Percentiles rank a stretch among this genome's conserved stretches.
These are phyloP conservation scores for Lithophane socia DNA, from an alignment of 2,888 invertebrate species.

Conservation along the genomic window DNA sequence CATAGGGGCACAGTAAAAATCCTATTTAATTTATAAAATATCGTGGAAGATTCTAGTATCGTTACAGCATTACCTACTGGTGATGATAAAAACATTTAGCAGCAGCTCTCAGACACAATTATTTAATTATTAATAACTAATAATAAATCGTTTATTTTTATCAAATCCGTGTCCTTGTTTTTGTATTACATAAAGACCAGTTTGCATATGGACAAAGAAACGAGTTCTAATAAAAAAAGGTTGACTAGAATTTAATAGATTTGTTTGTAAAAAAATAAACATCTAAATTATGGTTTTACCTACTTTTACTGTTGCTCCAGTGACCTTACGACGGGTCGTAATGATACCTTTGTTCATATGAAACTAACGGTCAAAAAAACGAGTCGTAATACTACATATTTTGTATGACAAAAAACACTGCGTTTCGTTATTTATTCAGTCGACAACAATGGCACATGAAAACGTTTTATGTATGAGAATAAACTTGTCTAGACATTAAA, in stretches of 20 bases:
- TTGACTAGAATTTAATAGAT: not conserved
- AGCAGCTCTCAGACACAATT: not conserved
- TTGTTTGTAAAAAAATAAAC: conserved; percentile 32
- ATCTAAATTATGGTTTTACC: conserved; percentile 51
- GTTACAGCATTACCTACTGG: too few relatives aligned
- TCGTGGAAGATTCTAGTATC: too few relatives aligned
- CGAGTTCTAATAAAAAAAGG: conserved; percentile 34
- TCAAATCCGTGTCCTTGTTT: conserved; percentile 26
- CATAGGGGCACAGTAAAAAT: too few relatives aligned
- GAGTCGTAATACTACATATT: conserved; percentile 28
- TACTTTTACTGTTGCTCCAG: conserved; percentile 64
- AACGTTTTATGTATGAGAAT: conserved; percentile 50
- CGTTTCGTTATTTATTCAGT: conserved; percentile 3
- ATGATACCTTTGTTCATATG: conserved; percentile 59
- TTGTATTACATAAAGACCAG: conserved; percentile 35
- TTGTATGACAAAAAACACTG: conserved; percentile 41
- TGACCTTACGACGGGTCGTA: conserved; percentile 61
- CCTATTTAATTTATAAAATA: too few relatives aligned
- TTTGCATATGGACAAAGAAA: conserved; percentile 8
- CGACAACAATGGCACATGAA: conserved; percentile 55
- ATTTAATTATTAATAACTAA: conserved; percentile 12
- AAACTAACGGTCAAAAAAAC: conserved; percentile 56
- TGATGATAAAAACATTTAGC: not conserved
- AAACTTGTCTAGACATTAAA: conserved; percentile 9
- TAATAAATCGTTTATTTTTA: conserved; percentile 19